Evolutionary conservation across 2,888 invertebrate species (phyloP), one percentile per base, ranked within the genome.

Genomic region (Heteromurus nitidus): DNA sequence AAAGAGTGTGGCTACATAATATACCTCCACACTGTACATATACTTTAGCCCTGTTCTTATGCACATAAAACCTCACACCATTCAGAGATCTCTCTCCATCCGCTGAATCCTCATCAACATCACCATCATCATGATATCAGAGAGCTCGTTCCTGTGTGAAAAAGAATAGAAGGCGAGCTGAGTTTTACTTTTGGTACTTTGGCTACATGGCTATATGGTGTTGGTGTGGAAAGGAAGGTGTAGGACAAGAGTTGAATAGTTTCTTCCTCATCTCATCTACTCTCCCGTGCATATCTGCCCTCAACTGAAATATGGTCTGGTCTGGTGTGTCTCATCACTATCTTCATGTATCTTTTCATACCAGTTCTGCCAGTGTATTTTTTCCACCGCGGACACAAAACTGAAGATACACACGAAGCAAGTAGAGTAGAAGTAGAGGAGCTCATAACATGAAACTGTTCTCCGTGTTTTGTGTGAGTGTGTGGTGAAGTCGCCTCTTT

Each of bases 211-310:
- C n/a, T n/a, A n/a, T n/a, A n/a, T 16, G 50, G 16, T 20, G 50
- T 50, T 16, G 3, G 53, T 26, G 68, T 50, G 68, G 68, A 68
- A 68, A 68, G 68, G 68, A 68, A 68, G 50, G 50, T 26, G 30
- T 47, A 9, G 20, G 7, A 9, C 5, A 36, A n/a, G 47, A 47
- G n/a, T 16, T 47, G 47, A 53, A 53, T 22, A 26, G 47, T 47
- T 22, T 42, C 22, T 20, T 18, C 30, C 36, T 47, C 47, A 67
- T 47, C 67, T 47, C 67, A 47, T 67, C 67, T 28, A 20, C 28
- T 62, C n/a, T 18, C 20, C 28, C 18, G n/a, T n/a, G n/a, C n/a
- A n/a, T n/a, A n/a, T n/a, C n/a, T n/a, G n/a, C n/a, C n/a, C n/a
- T n/a, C n/a, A 28, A 2, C 28, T 26, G n/a, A n/a, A n/a, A n/a